A percentile compares a stretch with the other conserved stretches of the same genome.
Evolutionary conservation across 2,888 invertebrate genomes (phyloP).

Genomic region (Acanthoscelides obtectus): DNA sequence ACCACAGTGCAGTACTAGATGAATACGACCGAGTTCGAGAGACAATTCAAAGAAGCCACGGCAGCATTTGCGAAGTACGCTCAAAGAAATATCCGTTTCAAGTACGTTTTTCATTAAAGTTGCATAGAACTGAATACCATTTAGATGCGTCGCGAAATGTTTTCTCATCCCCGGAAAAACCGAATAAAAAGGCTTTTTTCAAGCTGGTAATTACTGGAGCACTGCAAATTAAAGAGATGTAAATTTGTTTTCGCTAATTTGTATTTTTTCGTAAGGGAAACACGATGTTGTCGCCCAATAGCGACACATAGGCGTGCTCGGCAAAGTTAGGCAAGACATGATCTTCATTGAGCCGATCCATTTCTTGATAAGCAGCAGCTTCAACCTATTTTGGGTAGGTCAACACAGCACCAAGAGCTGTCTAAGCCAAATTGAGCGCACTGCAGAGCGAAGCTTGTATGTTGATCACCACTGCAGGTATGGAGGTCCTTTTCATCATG

Average conservation of each 20-base stretch:
- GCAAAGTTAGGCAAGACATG: too few relatives aligned
- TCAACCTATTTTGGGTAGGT: too few relatives aligned
- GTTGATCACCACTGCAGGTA: too few relatives aligned
- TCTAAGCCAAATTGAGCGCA: too few relatives aligned
- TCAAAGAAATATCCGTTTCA: background rate
- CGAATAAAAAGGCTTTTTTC: background rate
- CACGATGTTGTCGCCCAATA: background rate
- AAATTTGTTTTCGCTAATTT: background rate
- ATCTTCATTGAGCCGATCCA: too few relatives aligned
- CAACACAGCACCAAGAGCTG: too few relatives aligned
- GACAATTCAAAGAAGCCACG: background rate
- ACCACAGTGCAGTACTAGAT: background rate
- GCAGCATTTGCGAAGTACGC: background rate
- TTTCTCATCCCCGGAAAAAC: background rate
- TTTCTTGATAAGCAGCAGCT: too few relatives aligned
- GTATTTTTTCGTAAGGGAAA: background rate
- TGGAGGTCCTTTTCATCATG: too few relatives aligned
- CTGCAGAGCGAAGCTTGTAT: too few relatives aligned
- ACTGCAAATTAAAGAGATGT: background rate
- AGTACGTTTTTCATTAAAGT: background rate
- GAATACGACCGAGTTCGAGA: background rate
- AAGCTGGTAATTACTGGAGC: background rate
- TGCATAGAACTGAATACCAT: background rate
- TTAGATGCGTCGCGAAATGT: background rate
- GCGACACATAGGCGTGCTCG: background rate